Percentiles rank a stretch among this genome's conserved stretches.
Conservation (phyloP, 2,888 invertebrate species). For the Griposia aprilina region DNA sequence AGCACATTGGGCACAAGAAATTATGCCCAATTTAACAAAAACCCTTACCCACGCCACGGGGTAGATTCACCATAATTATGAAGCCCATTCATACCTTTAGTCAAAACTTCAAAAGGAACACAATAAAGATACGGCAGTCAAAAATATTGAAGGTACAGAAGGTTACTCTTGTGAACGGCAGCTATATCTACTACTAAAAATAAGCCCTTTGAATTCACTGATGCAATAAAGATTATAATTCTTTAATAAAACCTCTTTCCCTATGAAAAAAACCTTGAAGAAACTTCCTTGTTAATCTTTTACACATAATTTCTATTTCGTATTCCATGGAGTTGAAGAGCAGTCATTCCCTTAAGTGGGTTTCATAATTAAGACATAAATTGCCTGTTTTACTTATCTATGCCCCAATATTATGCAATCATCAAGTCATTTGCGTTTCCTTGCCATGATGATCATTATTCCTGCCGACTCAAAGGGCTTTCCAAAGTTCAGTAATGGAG, state of each 20-base stretch:
- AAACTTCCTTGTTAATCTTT: not conserved
- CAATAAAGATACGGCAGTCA: slow-evolving; percentile 21
- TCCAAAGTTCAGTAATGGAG: not conserved
- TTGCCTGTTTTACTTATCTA: not conserved
- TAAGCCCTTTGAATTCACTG: not conserved
- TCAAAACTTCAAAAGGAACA: slow-evolving; percentile 42
- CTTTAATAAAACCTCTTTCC: not conserved
- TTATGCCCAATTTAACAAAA: slow-evolving; percentile 46
- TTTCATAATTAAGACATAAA: not conserved
- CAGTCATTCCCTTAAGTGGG: not conserved
- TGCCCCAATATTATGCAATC: not conserved
- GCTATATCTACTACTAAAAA: not conserved
- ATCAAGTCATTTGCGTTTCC: not conserved
- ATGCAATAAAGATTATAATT: not conserved
- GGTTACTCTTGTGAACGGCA: not conserved
- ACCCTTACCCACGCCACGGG: slow-evolving; percentile 31
- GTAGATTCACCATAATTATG: slow-evolving; percentile 56
- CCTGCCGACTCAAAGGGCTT: not conserved
- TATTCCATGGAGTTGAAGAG: not conserved
- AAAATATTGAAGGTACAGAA: slow-evolving; percentile 21
- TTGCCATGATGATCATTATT: no score
- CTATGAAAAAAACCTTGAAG: not conserved
- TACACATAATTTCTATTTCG: not conserved
- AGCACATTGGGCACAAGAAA: slow-evolving; percentile 23
- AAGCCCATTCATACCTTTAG: slow-evolving; percentile 37